These are phyloP conservation scores for Galaxias olidus DNA, from an alignment of 2,797 vertebrate genomes.

Conservation along the genomic window DNA sequence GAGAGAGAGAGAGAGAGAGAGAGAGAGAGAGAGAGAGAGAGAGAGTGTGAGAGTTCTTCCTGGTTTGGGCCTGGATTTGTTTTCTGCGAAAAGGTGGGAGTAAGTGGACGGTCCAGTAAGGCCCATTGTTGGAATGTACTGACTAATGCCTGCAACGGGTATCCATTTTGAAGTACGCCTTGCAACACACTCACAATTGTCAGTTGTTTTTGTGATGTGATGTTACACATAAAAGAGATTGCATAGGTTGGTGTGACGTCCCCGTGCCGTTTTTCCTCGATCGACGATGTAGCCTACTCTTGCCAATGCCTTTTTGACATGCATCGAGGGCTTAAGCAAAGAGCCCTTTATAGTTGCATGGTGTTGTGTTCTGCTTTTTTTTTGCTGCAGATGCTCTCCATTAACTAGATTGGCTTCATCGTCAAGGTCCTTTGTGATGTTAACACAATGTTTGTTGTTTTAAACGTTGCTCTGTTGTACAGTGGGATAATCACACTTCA, in stretches of 20 bases:
- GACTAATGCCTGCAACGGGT: too few species aligned
- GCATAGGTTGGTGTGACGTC: constrained; percentile 39
- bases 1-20: too few species aligned
- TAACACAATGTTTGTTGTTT: constrained; percentile 42
- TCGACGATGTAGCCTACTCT: not conserved
- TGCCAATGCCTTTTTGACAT: constrained; percentile 55
- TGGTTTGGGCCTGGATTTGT: too few species aligned
- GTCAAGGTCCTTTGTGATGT: constrained; percentile 31
- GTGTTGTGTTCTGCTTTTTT: constrained; percentile 22
- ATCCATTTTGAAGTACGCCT: too few species aligned
- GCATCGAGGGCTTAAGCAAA: constrained; percentile 54
- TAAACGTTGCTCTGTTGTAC: constrained; percentile 36
- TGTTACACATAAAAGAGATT: constrained; percentile 25
- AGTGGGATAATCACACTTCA: constrained; percentile 46
- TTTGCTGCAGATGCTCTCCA: constrained; percentile 13
- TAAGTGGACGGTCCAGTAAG: too few species aligned
- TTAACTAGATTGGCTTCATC: constrained; percentile 23
- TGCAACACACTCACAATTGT: too few species aligned
- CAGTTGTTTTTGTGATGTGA: constrained; percentile 23
- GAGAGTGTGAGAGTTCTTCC: too few species aligned
- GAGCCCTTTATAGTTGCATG: constrained; percentile 30
- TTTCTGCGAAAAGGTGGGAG: too few species aligned
- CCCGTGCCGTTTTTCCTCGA: constrained; percentile 17
- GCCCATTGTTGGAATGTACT: too few species aligned
- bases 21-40: too few species aligned